A percentile compares a stretch with the other conserved stretches of the same genome.
Evolutionary conservation across 1,140 invertebrate species (phyloP).

Genomic region (Pseudomyrmex pallidus): DNA sequence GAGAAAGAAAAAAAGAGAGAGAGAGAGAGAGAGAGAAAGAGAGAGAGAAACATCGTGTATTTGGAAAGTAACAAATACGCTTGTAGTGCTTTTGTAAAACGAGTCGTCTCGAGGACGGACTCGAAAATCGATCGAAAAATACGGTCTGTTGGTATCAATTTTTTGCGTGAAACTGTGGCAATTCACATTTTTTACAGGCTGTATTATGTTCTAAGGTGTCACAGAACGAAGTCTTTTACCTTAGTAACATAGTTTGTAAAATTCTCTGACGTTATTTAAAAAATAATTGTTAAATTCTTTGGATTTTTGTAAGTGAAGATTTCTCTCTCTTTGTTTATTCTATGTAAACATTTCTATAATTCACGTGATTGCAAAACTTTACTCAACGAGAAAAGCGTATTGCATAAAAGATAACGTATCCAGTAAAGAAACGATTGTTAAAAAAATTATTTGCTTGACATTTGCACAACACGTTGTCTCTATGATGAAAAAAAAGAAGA

Average conservation of each 20-base stretch:
- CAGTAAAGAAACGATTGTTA: conserved; percentile 4
- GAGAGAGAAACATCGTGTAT: conserved; percentile 6
- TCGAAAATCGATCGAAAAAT: conserved; percentile 50
- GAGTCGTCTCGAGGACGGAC: neutral
- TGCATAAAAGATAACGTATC: neutral
- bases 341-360: neutral
- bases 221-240: too few species aligned
- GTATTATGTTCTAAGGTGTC: neutral
- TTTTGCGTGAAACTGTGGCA: conserved; percentile 16
- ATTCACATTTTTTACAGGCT: neutral
- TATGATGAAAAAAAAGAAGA: neutral
- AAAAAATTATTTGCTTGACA: neutral
- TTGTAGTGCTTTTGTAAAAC: conserved; percentile 35
- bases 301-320: neutral
- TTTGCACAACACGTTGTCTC: conserved; percentile 8
- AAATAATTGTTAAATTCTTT: neutral
- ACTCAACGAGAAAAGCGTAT: neutral
- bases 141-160: neutral
- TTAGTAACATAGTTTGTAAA: neutral
- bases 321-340: neutral
- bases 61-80: conserved; percentile 43
- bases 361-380: neutral
- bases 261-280: neutral
- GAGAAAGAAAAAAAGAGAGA: neutral
- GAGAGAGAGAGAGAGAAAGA: neutral